Evolutionary conservation across 92 coral and sea anemone genomes (phyloP), one percentile per base, ranked within the genome.

Genomic region (Porites cylindrica): DNA sequence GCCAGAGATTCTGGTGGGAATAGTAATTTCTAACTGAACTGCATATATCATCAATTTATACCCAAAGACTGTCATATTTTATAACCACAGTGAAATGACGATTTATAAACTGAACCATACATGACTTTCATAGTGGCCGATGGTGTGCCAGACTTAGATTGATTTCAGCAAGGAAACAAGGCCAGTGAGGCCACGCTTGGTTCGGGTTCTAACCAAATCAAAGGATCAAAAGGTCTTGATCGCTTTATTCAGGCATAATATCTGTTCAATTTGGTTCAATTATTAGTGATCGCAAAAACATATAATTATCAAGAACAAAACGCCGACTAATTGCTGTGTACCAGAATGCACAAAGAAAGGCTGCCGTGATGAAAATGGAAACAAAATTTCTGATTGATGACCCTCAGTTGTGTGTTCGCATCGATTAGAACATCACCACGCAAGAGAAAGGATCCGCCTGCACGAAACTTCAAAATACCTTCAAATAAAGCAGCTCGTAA

Each of bases 401-500:
- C 67, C 62, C 58, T 56, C 50, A 56, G 26, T 68, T 81, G 70
- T 8, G 51, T 93, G 62, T 90, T 93, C 58, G 54, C 88, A n/a
- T 93, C 88, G 94, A 77, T 52, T 53, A 72, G 91, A 63, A 76
- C 93, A 14, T 93, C 91, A 7, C 93, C 96, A 73, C 75, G 89
- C 32, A 90, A 90, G 82, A 66, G 92, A 84, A 93, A 93, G 63
- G 79, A 51, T 51, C 79, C 64, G 43, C 51, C 21, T 7, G 32
- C 79, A 75, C 79, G 79, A 14, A 51, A 75, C 62, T 75, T 75
- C 63, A 18, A 52, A 70, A 73, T 38, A 73, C 78, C 59, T 73
- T 58, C 78, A 29, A 73, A 58, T 73, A 73, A 73, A 73, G 78
- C 59, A 73, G 78, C 61, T 58, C 61, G 78, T 73, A 73, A 73